Percentiles rank a stretch among this genome's conserved stretches.
Conservation (phyloP, 1,140 invertebrate species). For the Yoshiicerus persimilis region DNA sequence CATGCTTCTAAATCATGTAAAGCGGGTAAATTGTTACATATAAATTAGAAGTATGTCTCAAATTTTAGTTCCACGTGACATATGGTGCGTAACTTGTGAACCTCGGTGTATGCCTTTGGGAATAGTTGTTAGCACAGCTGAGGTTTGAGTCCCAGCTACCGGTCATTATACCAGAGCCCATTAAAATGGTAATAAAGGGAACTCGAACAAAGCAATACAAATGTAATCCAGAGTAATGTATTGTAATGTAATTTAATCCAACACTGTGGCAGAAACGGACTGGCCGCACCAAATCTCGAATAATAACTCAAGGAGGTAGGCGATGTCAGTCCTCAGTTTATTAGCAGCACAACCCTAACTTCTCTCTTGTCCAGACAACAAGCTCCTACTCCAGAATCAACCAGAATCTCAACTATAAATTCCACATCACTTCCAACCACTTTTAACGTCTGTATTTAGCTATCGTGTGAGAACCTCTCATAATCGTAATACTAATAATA, state of each 20-base stretch:
- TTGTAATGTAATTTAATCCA: neutral
- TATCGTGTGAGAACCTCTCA: slow-evolving; percentile 9
- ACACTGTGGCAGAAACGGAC: neutral
- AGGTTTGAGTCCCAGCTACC: no score
- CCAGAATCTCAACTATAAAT: neutral
- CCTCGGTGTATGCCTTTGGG: no score
- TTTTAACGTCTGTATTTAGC: slow-evolving; percentile 12
- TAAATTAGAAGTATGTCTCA: no score
- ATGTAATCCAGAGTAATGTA: neutral
- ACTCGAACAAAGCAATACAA: neutral
- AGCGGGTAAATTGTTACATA: no score
- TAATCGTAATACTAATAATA: slow-evolving; percentile 10
- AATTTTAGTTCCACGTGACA: no score
- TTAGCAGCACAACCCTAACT: neutral
- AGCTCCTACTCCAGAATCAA: neutral
- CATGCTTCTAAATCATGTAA: no score
- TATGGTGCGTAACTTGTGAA: no score
- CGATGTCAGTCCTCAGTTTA: neutral
- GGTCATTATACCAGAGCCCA: neutral
- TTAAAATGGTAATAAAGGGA: slow-evolving; percentile 15
- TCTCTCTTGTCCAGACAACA: neutral
- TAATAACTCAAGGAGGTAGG: neutral
- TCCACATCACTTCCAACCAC: neutral
- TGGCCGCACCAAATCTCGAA: neutral
- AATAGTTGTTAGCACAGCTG: no score